Percentiles rank a stretch among this genome's conserved stretches.
Evolutionary conservation across 2,797 vertebrate species (phyloP).

Genomic region (Rallus crepitans): DNA sequence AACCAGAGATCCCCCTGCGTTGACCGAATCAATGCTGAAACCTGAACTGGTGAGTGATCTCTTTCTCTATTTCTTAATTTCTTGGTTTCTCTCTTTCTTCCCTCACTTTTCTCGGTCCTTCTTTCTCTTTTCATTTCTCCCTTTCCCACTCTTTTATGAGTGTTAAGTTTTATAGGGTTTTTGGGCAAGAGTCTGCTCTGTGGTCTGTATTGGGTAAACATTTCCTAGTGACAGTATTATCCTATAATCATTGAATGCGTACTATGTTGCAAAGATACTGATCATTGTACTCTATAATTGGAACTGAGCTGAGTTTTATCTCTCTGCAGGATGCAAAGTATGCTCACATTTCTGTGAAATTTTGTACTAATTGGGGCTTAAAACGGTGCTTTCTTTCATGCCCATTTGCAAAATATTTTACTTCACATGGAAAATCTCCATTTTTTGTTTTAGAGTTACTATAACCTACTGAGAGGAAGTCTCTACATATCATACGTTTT

Average conservation of each 20-base stretch:
- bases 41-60: too few species aligned
- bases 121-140: too few species aligned
- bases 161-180: background rate
- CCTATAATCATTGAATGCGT: background rate
- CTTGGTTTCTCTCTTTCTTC: too few species aligned
- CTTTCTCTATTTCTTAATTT: too few species aligned
- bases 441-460: background rate
- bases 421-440: background rate
- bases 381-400: background rate
- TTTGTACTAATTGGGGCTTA: conserved; percentile 28
- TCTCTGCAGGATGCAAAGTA: conserved; percentile 51
- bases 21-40: too few species aligned
- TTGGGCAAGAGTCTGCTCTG: background rate
- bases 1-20: too few species aligned
- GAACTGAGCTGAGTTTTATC: conserved; percentile 19
- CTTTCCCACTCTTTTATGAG: background rate
- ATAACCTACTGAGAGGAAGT: conserved; percentile 2
- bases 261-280: background rate
- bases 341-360: conserved; percentile 17
- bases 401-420: background rate
- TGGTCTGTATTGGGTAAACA: background rate
- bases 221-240: background rate
- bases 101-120: too few species aligned
- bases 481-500: background rate
- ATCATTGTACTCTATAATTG: background rate